phyloP scores from a whole-genome alignment of 1,140 invertebrate genomes.

The Araneus ventricosus region DNA sequence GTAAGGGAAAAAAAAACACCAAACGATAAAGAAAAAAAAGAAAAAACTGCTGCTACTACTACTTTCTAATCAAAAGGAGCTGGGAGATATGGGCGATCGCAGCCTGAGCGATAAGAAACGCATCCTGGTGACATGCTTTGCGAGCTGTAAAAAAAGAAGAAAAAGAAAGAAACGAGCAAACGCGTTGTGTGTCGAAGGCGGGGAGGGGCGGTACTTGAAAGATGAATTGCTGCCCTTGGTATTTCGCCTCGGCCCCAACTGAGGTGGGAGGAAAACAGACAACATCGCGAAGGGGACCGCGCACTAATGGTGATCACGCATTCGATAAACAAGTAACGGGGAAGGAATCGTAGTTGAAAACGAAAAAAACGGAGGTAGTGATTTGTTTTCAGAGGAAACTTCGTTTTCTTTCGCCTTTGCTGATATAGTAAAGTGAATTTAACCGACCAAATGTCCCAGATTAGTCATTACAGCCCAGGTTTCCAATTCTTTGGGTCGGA shows the following conservation, averaged over 20 bases:
- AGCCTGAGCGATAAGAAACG: constrained; percentile 43
- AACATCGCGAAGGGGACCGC: not conserved
- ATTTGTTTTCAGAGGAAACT: too few species aligned
- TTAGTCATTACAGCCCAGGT: too few species aligned
- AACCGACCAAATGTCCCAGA: too few species aligned
- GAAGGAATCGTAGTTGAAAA: too few species aligned
- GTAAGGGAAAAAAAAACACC: not conserved
- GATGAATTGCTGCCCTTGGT: constrained; percentile 61
- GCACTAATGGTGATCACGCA: not conserved
- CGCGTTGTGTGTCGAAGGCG: constrained; percentile 71
- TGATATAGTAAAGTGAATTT: too few species aligned
- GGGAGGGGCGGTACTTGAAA: constrained; percentile 58
- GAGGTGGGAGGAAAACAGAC: constrained; percentile 35
- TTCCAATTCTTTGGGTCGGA: too few species aligned
- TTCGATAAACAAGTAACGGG: not conserved
- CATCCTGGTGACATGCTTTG: constrained; percentile 53
- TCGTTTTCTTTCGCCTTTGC: too few species aligned
- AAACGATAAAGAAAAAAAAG: not conserved
- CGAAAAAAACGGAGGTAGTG: too few species aligned
- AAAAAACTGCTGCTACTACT: constrained; percentile 1
- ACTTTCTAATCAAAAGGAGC: not conserved
- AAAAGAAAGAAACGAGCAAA: constrained; percentile 44
- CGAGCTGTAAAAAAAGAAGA: constrained; percentile 51
- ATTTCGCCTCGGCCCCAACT: not conserved
- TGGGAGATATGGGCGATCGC: constrained; percentile 49